Percentiles rank a stretch among this genome's conserved stretches.
phyloP scores from a whole-genome alignment of 2,797 vertebrate genomes.

The Premnoplex brunnescens region DNA sequence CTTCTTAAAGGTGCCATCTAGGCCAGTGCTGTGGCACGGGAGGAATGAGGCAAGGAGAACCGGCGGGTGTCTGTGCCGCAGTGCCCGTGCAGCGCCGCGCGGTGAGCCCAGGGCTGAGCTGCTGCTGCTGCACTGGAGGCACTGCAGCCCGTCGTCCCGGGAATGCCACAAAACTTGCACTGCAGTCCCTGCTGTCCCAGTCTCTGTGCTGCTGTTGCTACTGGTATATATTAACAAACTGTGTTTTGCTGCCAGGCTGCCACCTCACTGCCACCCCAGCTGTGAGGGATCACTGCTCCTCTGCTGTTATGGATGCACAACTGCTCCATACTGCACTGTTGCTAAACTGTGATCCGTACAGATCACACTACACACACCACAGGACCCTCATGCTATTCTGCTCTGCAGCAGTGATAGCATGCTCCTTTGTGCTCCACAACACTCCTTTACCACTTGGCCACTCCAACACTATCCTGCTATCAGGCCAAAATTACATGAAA shows the following conservation, averaged over 20 bases:
- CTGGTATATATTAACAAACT: not conserved
- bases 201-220: not conserved
- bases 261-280: not conserved
- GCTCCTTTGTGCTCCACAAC: not conserved
- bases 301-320: fast-evolving
- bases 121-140: not conserved
- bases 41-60: not conserved
- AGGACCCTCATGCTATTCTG: not conserved
- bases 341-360: not conserved
- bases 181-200: not conserved
- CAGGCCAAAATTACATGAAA: not conserved
- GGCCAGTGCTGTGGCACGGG: not conserved
- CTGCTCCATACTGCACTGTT: not conserved
- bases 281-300: not conserved
- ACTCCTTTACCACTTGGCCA: not conserved
- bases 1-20: not conserved
- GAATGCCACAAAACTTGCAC: not conserved
- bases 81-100: fast-evolving
- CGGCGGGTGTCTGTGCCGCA: not conserved
- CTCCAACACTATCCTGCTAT: not conserved
- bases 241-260: not conserved
- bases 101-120: not conserved
- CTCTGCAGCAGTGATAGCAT: not conserved
- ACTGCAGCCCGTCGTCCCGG: not conserved
- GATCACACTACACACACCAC: fast-evolving